Conservation (phyloP, 37 sponge, comb jelly and placozoan genomes). For the Amphimedon queenslandica region DNA sequence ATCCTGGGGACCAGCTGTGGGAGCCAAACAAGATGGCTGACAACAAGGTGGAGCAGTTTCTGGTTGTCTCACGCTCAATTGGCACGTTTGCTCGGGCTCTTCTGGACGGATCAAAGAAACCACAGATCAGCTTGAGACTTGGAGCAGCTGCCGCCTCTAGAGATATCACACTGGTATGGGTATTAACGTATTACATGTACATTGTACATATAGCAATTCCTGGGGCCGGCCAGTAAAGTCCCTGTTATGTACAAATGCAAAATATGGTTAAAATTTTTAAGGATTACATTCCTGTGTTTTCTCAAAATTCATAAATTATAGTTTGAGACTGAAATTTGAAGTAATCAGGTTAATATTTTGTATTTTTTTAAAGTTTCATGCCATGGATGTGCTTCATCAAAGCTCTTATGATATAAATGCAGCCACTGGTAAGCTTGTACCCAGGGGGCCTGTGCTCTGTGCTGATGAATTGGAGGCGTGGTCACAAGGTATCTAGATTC, state of each 20-base stretch:
- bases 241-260: no score
- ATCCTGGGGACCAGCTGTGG: slow-evolving; percentile 69
- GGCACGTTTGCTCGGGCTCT: slow-evolving; percentile 97
- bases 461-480: slow-evolving; percentile 94
- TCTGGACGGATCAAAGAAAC: slow-evolving; percentile 81
- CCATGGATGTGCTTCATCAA: slow-evolving; percentile 85
- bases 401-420: slow-evolving; percentile 71
- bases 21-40: slow-evolving; percentile 71
- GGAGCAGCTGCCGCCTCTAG: slow-evolving; percentile 95
- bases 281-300: no score
- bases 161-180: slow-evolving; percentile 81
- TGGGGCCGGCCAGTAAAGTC: no score
- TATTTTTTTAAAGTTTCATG: slow-evolving; percentile 58
- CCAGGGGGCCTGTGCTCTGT: slow-evolving; percentile 87
- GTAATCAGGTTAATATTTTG: no score
- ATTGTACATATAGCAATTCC: no score
- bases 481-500: slow-evolving; percentile 60
- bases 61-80: slow-evolving; percentile 90
- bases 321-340: not conserved
- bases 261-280: no score
- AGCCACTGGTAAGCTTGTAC: slow-evolving; percentile 78
- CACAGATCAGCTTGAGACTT: slow-evolving; percentile 83
- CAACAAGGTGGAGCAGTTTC: slow-evolving; percentile 87
- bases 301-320: no score
- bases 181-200: no score